Base-by-base conservation (phyloP, 2,888 invertebrate species). In the Agonum fuliginosum region DNA sequence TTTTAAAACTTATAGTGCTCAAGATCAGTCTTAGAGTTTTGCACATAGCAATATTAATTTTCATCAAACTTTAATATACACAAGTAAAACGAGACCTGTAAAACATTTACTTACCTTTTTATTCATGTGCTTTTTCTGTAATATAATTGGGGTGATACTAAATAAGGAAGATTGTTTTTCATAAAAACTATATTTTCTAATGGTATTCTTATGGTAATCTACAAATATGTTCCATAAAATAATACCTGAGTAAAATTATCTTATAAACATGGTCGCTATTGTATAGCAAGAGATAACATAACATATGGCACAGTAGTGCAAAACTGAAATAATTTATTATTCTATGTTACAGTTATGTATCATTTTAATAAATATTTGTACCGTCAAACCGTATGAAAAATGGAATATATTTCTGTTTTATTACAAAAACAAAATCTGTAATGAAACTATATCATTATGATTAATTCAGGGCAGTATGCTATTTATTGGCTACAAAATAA, bases 351-450 rank as follows among this genome's bases (percentile, higher is more conserved):
- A 30, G 14, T 62, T 19, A 30, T 62, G 58, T 62, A 58, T 62
- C 14, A 62, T 62, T 62, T 30, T 30, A 62, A 62, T 62, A 62
- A 62, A 62, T 62, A 62, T 62, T 62, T 62, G 58, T 62, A 62
- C 58, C 58, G 30, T 62, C 54, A 54, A 54, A 62, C 30, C 24
- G 30, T 30, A 30, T 62, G 58, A 30, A 62, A 30, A 62, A 62
- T 62, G 58, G 58, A 62, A 62, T 62, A 62, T 17, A 27, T 17
- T 62, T 62, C 17, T 17, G 58, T 27, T 62, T 62, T 62, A 30
- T 30, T 62, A 19, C 27, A 62, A 30, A 62, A 20, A 48, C 48
- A 54, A 22, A 54, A 24, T 24, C 10, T 24, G 24, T 54, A 22
- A 43, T 43, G 43, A 43, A 43, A 43, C 43, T 43, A 43, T 43